A percentile compares a stretch with the other conserved stretches of the same genome.
phyloP scores from a whole-genome alignment of 2,113 vertebrate species.

The Colaptes auratus region DNA sequence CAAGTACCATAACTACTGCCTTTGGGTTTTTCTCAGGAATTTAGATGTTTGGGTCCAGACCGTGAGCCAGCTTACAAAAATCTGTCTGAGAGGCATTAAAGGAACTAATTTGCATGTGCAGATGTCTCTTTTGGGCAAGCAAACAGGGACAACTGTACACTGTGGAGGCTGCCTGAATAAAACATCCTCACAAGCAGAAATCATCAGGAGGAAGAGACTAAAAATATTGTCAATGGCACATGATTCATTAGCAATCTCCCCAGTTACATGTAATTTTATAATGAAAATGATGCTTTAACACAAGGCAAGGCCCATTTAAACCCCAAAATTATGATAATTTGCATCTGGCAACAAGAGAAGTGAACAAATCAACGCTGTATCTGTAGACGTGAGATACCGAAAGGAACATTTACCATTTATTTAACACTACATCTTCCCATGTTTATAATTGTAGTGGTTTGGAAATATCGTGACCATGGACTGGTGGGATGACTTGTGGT shows the following conservation, averaged over 20 bases:
- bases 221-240: slow-evolving; percentile 30
- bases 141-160: background rate
- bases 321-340: background rate
- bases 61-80: background rate
- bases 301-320: background rate
- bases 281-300: background rate
- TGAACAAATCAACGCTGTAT: background rate
- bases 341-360: slow-evolving; percentile 3
- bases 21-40: background rate
- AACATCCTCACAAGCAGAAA: background rate
- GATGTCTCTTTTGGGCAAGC: slow-evolving; percentile 33
- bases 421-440: slow-evolving; percentile 2
- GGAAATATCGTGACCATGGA: slow-evolving; percentile 98
- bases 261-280: slow-evolving; percentile 18
- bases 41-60: background rate
- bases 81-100: background rate
- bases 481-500: slow-evolving; percentile 98
- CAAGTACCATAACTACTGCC: background rate
- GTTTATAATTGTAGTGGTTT: slow-evolving; percentile 88
- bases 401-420: background rate
- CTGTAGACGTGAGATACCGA: background rate
- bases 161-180: slow-evolving; percentile 27
- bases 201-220: slow-evolving; percentile 22
- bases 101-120: slow-evolving; percentile 25
- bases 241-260: background rate